phyloP scores from a whole-genome alignment of 2,888 invertebrate genomes.

The Formica aserva region DNA sequence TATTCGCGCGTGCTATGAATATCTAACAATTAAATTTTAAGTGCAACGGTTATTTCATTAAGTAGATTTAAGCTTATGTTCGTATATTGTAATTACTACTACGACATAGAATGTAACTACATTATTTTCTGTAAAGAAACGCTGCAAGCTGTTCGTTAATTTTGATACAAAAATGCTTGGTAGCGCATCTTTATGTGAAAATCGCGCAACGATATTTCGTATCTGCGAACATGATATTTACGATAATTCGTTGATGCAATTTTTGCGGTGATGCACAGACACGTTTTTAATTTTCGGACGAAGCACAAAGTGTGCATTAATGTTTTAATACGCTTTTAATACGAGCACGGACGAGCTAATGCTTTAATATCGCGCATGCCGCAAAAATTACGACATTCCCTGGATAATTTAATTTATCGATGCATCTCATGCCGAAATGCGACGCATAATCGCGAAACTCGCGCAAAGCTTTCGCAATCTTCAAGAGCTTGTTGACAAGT shows the following conservation, averaged over 20 bases:
- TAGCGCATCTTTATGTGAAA: neutral
- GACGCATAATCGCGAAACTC: neutral
- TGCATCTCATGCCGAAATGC: neutral
- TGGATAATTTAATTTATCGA: conserved; percentile 43
- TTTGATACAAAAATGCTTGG: neutral
- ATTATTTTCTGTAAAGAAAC: conserved; percentile 31
- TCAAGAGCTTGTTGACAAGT: neutral
- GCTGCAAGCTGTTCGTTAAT: conserved; percentile 7
- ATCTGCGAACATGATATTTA: conserved; percentile 5
- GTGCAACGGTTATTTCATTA: neutral
- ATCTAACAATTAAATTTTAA: conserved; percentile 15
- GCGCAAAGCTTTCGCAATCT: neutral
- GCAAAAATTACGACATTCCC: conserved; percentile 17
- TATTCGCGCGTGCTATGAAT: neutral
- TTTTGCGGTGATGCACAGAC: conserved; percentile 3
- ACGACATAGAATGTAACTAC: neutral
- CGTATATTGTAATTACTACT: neutral
- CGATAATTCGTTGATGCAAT: conserved; percentile 24
- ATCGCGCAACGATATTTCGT: neutral
- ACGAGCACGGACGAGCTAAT: conserved; percentile 6
- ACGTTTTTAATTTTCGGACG: conserved; percentile 20
- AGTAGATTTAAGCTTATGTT: neutral
- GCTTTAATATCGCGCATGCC: conserved; percentile 25
- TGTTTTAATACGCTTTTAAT: conserved; percentile 32
- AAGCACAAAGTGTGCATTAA: conserved; percentile 36